Evolutionary conservation across 2,888 invertebrate species (phyloP).

Genomic region (Spilosoma lubricipeda): DNA sequence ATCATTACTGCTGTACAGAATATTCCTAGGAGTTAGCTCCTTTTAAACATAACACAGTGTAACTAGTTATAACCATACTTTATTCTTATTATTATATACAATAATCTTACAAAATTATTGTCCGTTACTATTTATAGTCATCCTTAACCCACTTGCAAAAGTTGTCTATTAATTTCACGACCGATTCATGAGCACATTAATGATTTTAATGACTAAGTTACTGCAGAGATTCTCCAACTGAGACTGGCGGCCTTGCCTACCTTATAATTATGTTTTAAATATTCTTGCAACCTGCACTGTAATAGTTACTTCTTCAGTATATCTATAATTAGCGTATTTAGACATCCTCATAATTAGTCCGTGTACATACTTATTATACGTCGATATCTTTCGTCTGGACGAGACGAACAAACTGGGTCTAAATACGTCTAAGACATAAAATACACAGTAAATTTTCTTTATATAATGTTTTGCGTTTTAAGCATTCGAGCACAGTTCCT

Average conservation of each 20-base stretch:
- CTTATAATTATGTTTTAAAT: constrained; percentile 30
- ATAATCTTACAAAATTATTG: constrained; percentile 13
- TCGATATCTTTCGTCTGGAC: neutral
- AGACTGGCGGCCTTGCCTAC: constrained; percentile 32
- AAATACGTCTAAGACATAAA: neutral
- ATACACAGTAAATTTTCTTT: neutral
- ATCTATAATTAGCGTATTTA: constrained; percentile 10
- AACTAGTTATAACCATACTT: constrained; percentile 19
- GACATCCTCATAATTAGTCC: neutral
- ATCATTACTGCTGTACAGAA: neutral
- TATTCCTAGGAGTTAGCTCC: constrained; percentile 24
- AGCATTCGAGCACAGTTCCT: neutral
- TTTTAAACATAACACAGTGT: constrained; percentile 1
- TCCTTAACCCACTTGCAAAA: constrained; percentile 44
- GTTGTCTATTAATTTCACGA: constrained; percentile 30
- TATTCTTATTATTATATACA: constrained; percentile 46
- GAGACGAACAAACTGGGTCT: neutral
- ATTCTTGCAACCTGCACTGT: constrained; percentile 21
- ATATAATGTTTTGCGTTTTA: neutral
- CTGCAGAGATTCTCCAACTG: constrained; percentile 32
- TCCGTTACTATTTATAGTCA: constrained; percentile 27
- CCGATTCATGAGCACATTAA: constrained; percentile 25
- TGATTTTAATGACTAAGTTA: constrained; percentile 28
- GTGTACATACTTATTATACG: neutral
- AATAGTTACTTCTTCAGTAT: constrained; percentile 7